Percentiles rank a stretch among this genome's conserved stretches.
Conservation (phyloP, 37 sponge, comb jelly and placozoan genomes). For the Aplysina aerophoba region DNA sequence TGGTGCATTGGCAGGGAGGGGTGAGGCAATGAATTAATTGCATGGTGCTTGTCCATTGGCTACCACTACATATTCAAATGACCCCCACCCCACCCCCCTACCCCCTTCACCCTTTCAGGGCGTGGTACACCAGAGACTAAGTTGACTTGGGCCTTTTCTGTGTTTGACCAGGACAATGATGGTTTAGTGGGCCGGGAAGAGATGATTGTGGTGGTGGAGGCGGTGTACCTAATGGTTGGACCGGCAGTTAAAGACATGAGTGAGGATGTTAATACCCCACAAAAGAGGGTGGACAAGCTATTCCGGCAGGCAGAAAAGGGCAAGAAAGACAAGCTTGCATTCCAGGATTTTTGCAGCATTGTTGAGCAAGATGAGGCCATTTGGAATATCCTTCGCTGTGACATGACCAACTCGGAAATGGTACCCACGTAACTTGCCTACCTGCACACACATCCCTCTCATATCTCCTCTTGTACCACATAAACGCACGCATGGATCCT, state of each 20-base stretch:
- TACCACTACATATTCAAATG: too few species aligned
- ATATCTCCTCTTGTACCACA: too few species aligned
- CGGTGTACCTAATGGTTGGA: slow-evolving; percentile 12
- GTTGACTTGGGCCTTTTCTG: slow-evolving; percentile 15
- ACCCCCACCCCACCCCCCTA: too few species aligned
- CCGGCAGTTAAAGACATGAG: neutral
- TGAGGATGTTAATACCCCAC: slow-evolving; percentile 65
- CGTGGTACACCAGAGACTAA: neutral
- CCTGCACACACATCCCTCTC: too few species aligned
- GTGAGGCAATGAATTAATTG: too few species aligned
- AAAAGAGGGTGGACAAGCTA: slow-evolving; percentile 72
- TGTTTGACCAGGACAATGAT: slow-evolving; percentile 7
- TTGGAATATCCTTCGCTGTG: slow-evolving; percentile 21
- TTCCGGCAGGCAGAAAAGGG: slow-evolving; percentile 68
- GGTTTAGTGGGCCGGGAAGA: slow-evolving; percentile 9
- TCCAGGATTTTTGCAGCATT: neutral
- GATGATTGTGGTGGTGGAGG: slow-evolving; percentile 17
- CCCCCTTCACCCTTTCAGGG: neutral
- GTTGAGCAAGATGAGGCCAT: slow-evolving; percentile 17
- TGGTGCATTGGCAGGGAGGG: too few species aligned
- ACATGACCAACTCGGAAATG: slow-evolving; percentile 24
- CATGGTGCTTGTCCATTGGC: too few species aligned
- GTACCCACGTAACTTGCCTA: too few species aligned
- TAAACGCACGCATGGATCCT: too few species aligned
- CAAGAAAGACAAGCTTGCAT: slow-evolving; percentile 8